phyloP scores from a whole-genome alignment of 1,140 invertebrate genomes.

The Lepidostoma basale region DNA sequence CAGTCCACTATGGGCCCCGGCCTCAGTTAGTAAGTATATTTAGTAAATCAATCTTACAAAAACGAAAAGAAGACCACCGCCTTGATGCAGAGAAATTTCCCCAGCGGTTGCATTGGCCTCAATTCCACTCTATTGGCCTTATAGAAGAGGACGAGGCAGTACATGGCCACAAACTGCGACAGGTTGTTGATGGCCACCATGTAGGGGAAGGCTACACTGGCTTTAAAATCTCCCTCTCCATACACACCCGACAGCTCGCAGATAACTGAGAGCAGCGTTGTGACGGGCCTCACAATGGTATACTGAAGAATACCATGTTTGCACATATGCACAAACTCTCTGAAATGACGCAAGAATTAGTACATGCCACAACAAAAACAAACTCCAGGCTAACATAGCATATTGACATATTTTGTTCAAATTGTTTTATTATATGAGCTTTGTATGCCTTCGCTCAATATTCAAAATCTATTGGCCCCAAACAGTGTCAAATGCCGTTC shows the following conservation, averaged over 20 bases:
- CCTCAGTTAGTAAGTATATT: too few species aligned
- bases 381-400: background rate
- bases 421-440: too few species aligned
- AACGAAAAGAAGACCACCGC: constrained; percentile 98
- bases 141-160: constrained; percentile 94
- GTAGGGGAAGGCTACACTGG: constrained; percentile 86
- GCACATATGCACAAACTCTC: constrained; percentile 90
- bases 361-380: constrained; percentile 48
- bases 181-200: constrained; percentile 91
- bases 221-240: constrained; percentile 87
- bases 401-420: background rate
- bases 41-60: constrained; percentile 76
- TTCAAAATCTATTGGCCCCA: too few species aligned
- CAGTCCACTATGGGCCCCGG: too few species aligned
- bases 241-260: constrained; percentile 87
- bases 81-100: constrained; percentile 98
- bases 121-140: constrained; percentile 85
- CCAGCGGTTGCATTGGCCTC: constrained; percentile 89
- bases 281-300: constrained; percentile 86
- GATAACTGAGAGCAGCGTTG: constrained; percentile 87
- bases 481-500: too few species aligned
- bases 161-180: constrained; percentile 96
- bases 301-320: constrained; percentile 97
- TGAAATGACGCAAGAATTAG: constrained; percentile 47
- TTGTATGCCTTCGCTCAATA: too few species aligned